Evolutionary conservation across 2,113 vertebrate species (phyloP).

Genomic region (Podarcis raffonei): DNA sequence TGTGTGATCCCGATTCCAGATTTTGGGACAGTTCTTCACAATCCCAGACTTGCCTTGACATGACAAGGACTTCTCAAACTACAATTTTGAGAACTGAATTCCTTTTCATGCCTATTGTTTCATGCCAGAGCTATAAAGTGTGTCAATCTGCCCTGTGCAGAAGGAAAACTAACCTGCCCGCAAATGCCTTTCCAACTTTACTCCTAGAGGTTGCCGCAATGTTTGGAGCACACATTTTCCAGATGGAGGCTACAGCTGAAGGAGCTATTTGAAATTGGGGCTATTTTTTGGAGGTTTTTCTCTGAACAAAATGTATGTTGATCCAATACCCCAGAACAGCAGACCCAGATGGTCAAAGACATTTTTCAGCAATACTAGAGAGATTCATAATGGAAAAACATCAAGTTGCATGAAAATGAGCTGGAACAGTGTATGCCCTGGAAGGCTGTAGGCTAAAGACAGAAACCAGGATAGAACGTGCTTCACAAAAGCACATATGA

Average conservation of each 20-base stretch:
- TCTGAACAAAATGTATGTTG: not conserved
- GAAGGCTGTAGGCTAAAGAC: not conserved
- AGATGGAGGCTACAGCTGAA: not conserved
- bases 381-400: not conserved
- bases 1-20: not conserved
- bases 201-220: not conserved
- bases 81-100: not conserved
- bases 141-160: not conserved
- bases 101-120: not conserved
- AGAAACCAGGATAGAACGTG: not conserved
- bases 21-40: not conserved
- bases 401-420: not conserved
- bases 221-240: not conserved
- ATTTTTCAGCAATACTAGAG: not conserved
- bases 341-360: not conserved
- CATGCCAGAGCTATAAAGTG: not conserved
- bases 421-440: not conserved
- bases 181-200: not conserved
- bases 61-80: not conserved
- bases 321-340: not conserved
- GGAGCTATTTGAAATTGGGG: not conserved
- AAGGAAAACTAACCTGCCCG: not conserved
- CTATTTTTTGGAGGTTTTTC: not conserved
- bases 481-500: not conserved
- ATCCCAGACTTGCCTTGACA: not conserved